phyloP scores from a whole-genome alignment of 2,113 vertebrate genomes.

The Rhinoderma darwinii region DNA sequence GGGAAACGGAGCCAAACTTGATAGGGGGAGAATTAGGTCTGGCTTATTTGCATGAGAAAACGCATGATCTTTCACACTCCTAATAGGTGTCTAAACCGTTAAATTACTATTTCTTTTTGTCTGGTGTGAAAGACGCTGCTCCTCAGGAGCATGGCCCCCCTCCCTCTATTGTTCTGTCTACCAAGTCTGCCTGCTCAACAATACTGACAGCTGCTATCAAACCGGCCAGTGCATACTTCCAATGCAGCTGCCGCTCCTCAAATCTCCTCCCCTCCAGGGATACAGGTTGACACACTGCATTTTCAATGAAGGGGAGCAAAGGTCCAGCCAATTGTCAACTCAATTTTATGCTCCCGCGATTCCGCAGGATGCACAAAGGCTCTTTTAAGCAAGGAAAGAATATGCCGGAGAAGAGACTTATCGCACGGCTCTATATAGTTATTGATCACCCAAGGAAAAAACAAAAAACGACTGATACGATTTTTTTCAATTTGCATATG shows the following conservation, averaged over 20 bases:
- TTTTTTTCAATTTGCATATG: constrained; percentile 1
- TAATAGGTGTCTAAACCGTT: constrained; percentile 77
- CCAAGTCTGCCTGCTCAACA: constrained; percentile 82
- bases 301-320: constrained; percentile 74
- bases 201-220: constrained; percentile 94
- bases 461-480: not conserved
- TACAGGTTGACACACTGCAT: constrained; percentile 74
- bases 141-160: constrained; percentile 70
- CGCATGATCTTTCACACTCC: constrained; percentile 72
- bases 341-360: constrained; percentile 81
- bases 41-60: constrained; percentile 72
- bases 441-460: not conserved
- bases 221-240: constrained; percentile 73
- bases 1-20: constrained; percentile 61
- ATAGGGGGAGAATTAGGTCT: constrained; percentile 62
- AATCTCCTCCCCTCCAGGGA: constrained; percentile 74
- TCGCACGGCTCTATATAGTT: constrained; percentile 63
- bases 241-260: constrained; percentile 75
- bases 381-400: constrained; percentile 86
- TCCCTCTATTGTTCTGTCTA: constrained; percentile 73
- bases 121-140: constrained; percentile 73
- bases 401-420: constrained; percentile 84
- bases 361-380: constrained; percentile 76
- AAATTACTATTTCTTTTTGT: constrained; percentile 78
- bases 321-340: constrained; percentile 78